A percentile compares a stretch with the other conserved stretches of the same genome.
Conservation (phyloP, 2,113 vertebrate genomes). For the Thalassoma bifasciatum region DNA sequence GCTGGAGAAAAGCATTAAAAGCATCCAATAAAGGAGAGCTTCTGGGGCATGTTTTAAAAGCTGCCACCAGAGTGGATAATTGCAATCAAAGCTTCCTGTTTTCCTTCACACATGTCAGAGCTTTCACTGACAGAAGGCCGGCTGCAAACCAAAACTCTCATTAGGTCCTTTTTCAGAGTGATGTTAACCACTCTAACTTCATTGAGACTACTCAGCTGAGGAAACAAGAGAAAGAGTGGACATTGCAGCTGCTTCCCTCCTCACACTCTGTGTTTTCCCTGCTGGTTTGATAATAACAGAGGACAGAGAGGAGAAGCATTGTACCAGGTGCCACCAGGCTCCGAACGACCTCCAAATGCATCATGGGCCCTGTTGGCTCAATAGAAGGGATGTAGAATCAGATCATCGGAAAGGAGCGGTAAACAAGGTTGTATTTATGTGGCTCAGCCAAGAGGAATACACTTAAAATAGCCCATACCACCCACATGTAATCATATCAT, state of each 20-base stretch:
- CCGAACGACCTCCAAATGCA: slow-evolving; percentile 14
- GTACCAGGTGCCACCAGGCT: slow-evolving; percentile 4
- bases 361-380: slow-evolving; percentile 10
- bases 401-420: not conserved
- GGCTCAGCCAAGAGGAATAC: not conserved
- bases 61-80: slow-evolving; percentile 34
- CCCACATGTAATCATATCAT: not conserved
- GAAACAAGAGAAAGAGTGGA: slow-evolving; percentile 7
- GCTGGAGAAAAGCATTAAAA: not conserved
- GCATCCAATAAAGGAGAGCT: not conserved
- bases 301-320: not conserved
- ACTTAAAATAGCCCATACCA: not conserved
- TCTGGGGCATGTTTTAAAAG: slow-evolving; percentile 10
- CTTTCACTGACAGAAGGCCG: slow-evolving; percentile 19
- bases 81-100: slow-evolving; percentile 55
- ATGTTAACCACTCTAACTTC: slow-evolving; percentile 35
- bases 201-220: slow-evolving; percentile 34
- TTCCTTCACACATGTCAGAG: slow-evolving; percentile 44
- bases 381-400: not conserved
- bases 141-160: slow-evolving; percentile 50
- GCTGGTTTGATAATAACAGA: not conserved
- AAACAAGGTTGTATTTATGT: slow-evolving; percentile 10
- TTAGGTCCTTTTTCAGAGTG: slow-evolving; percentile 50
- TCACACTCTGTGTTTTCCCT: not conserved
- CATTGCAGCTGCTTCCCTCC: not conserved